Evolutionary conservation across 2,888 invertebrate species (phyloP).

Genomic region (Drosophila yooni): DNA sequence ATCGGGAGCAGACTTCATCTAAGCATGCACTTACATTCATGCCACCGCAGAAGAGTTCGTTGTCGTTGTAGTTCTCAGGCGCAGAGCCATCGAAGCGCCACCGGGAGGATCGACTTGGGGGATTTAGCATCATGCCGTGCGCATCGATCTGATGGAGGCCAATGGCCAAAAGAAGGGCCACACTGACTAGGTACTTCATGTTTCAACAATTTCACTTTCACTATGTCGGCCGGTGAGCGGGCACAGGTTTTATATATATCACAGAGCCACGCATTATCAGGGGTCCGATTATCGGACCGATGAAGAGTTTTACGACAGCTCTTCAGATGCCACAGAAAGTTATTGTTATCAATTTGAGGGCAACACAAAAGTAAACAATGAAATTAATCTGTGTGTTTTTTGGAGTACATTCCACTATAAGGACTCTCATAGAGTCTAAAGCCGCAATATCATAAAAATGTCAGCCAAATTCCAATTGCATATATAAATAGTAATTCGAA

Average conservation of each 20-base stretch:
- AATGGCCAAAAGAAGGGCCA: constrained; percentile 56
- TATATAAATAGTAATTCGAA: constrained; percentile 3
- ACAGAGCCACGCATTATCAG: constrained; percentile 38
- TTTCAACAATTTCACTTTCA: constrained; percentile 60
- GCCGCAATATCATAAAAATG: constrained; percentile 50
- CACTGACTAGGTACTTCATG: constrained; percentile 62
- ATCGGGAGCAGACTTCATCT: neutral
- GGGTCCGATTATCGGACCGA: constrained; percentile 24
- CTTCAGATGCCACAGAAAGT: constrained; percentile 36
- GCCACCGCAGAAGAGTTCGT: constrained; percentile 87
- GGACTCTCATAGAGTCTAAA: neutral
- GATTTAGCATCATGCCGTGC: constrained; percentile 87
- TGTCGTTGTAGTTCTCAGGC: constrained; percentile 86
- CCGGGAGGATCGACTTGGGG: constrained; percentile 86
- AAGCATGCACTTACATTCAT: constrained; percentile 68
- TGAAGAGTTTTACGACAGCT: constrained; percentile 65
- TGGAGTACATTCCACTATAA: neutral
- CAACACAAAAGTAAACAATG: constrained; percentile 26
- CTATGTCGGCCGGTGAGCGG: constrained; percentile 32
- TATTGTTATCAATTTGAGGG: constrained; percentile 40
- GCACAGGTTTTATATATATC: constrained; percentile 36
- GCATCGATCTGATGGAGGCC: constrained; percentile 73
- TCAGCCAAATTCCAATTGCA: constrained; percentile 6
- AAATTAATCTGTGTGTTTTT: constrained; percentile 30
- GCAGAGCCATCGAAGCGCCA: constrained; percentile 86